Evolutionary conservation across 2,113 vertebrate species (phyloP).

Genomic region (Dicaeum eximium): DNA sequence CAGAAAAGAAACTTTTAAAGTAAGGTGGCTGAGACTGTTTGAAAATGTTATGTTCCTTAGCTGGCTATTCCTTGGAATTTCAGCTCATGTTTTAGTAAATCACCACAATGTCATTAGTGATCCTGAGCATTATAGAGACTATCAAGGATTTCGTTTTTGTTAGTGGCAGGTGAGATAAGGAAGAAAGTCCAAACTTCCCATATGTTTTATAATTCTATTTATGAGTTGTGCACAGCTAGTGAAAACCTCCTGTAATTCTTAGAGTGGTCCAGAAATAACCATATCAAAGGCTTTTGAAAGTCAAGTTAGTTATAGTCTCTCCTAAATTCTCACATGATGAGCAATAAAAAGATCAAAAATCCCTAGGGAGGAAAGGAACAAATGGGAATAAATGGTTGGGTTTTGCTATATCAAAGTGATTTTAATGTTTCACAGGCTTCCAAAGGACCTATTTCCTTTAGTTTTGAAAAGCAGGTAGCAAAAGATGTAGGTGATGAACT

Average conservation of each 20-base stretch:
- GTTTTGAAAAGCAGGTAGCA: background rate
- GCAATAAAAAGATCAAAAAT: conserved; percentile 43
- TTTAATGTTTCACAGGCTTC: background rate
- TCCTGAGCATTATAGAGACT: background rate
- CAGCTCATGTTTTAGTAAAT: background rate
- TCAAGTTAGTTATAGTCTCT: conserved; percentile 32
- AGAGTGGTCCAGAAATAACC: conserved; percentile 26
- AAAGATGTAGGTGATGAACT: conserved; percentile 19
- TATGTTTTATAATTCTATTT: background rate
- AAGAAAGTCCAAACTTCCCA: background rate
- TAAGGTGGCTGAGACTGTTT: background rate
- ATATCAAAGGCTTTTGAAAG: conserved; percentile 47
- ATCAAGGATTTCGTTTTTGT: background rate
- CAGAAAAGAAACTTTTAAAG: background rate
- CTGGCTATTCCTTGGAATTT: background rate
- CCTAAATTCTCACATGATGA: conserved; percentile 17
- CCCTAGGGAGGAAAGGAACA: background rate
- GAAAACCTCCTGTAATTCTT: background rate
- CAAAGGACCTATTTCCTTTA: background rate
- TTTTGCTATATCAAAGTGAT: background rate
- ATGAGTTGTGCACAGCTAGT: background rate
- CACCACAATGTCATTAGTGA: background rate
- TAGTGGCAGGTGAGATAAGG: background rate
- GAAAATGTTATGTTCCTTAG: background rate
- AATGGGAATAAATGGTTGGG: background rate